Base-by-base conservation (phyloP, 2,888 invertebrate genomes). In the Creontiades dilutus region DNA sequence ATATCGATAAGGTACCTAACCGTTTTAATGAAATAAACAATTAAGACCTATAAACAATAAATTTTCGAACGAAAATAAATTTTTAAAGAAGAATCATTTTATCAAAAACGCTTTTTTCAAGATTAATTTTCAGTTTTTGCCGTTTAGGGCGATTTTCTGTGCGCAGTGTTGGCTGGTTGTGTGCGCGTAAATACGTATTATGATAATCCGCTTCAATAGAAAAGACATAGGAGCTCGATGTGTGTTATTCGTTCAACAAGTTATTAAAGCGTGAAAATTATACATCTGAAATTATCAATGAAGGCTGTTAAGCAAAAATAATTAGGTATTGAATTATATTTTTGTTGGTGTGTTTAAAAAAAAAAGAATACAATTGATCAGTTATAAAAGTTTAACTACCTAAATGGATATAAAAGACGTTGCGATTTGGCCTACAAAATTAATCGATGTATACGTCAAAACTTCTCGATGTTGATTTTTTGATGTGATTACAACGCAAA, bases 201-300 rank as follows among this genome's bases (percentile, higher is more conserved):
- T 68, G 13, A 68, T 68, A 68, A 68, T 61, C 61, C 68, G 68
- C 68, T 68, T 68, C 68, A 23, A 68, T 68, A 68, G 68, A 68
- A 23, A 68, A 68, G 23, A 68, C 68, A 68, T 68, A 68, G 68
- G 68, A 68, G 68, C 68, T 68, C 68, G 68, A 68, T 68, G 68
- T 68, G 19, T 27, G 19, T 37, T 68, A 7, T 68, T 23, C 7
- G 23, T 68, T 68, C 68, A 23, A 23, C 4, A 23, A 23, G 19
- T 12, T 68, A 7, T 68, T 68, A 5, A 68, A 23, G 19, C 61
- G 11, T 19, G 61, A 61, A 61, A 68, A 68, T 37, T 37, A 68
- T 68, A 57, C 68, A 23, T 23, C 23, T 23, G 68, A 68, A 68
- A 23, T 68, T 16, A 57, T 57, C 16, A 37, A 37, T 37, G 37